Evolutionary conservation across 2,113 vertebrate species (phyloP).

Genomic region (Verasper variegatus): DNA sequence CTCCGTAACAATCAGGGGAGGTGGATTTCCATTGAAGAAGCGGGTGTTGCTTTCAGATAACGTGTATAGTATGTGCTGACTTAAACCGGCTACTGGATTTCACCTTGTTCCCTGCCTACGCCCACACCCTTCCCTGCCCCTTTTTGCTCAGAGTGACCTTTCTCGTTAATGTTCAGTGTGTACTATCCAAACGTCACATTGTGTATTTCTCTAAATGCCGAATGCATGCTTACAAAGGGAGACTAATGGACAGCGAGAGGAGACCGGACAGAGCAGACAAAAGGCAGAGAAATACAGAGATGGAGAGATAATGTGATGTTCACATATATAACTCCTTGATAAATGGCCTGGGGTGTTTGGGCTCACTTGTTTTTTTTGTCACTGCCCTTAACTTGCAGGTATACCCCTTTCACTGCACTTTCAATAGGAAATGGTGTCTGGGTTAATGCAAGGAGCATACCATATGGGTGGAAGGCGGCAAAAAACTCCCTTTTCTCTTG

Average conservation of each 20-base stretch:
- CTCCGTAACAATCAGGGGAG: conserved; percentile 18
- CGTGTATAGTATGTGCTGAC: not conserved
- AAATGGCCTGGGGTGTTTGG: conserved; percentile 25
- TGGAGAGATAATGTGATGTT: conserved; percentile 3
- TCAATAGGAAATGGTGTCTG: not conserved
- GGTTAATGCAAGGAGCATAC: not conserved
- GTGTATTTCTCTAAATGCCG: not conserved
- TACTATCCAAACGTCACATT: not conserved
- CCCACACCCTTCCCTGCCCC: not conserved
- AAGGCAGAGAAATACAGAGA: not conserved
- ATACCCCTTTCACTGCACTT: not conserved
- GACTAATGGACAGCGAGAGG: not conserved
- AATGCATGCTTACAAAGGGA: not conserved
- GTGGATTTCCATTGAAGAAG: conserved; percentile 23
- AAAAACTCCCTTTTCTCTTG: not conserved
- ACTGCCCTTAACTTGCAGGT: conserved; percentile 27
- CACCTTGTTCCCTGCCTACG: conserved; percentile 12
- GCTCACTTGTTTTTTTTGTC: conserved; percentile 25
- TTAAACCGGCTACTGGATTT: conserved; percentile 14
- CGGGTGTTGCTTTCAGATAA: conserved; percentile 56
- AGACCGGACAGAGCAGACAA: not conserved
- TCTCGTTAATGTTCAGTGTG: conserved; percentile 5
- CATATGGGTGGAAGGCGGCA: not conserved
- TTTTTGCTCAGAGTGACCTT: not conserved
- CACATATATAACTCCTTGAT: conserved; percentile 8